Conservation (phyloP, 2,113 vertebrate genomes). For the Esox niger region DNA sequence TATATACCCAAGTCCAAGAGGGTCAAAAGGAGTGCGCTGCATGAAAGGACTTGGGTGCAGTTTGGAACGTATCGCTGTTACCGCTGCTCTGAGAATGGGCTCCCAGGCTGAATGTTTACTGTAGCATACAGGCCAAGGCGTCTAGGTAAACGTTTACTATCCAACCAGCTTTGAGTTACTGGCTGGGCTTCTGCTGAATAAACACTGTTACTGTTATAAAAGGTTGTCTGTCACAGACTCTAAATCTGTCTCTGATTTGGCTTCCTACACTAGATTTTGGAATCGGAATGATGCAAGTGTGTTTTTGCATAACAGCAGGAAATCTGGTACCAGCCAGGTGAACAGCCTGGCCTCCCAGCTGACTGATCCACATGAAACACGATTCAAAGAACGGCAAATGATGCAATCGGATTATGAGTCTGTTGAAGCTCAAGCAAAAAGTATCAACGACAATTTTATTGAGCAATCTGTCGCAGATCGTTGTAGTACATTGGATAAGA, state of each 20-base stretch:
- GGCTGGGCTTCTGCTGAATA: constrained; percentile 32
- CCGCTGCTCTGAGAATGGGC: constrained; percentile 37
- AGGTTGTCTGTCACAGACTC: background rate
- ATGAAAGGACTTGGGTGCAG: no score
- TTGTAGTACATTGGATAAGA: no score
- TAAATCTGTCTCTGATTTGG: constrained; percentile 26
- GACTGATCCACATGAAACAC: constrained; percentile 2
- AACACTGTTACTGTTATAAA: constrained; percentile 45
- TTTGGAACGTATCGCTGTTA: no score
- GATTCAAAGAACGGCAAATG: no score
- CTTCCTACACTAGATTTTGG: constrained; percentile 30
- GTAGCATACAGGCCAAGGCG: constrained; percentile 27
- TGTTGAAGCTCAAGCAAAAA: no score
- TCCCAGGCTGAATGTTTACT: constrained; percentile 15
- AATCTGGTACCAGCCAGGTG: constrained; percentile 27
- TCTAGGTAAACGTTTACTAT: constrained; percentile 67
- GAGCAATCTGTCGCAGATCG: no score
- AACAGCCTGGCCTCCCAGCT: constrained; percentile 17
- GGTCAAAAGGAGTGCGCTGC: no score
- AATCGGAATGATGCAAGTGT: constrained; percentile 29
- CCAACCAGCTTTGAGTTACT: constrained; percentile 44
- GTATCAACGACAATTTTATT: no score
- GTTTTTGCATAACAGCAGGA: constrained; percentile 6
- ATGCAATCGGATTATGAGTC: no score
- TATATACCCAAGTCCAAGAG: no score